Evolutionary conservation across 2,113 vertebrate species (phyloP), one percentile per base, ranked within the genome.

Genomic region (Pelusios castaneus): DNA sequence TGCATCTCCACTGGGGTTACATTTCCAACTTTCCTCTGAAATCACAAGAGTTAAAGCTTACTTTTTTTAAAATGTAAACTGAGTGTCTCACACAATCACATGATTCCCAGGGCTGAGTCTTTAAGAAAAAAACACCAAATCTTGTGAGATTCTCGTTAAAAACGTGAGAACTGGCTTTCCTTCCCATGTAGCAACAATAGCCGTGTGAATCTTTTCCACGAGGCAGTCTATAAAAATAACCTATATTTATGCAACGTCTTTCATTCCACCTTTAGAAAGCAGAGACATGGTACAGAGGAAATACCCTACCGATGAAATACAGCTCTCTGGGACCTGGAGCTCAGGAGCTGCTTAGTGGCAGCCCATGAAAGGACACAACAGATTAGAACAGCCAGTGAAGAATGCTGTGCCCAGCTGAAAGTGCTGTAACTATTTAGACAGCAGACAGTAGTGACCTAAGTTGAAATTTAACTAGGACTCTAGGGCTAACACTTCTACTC

Each of bases 331-430:
- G 24, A 45, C 0, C 76, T 58, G 60, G 63, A 38, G 31, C 34
- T n/a, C 63, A 67, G 63, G 17, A 70, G 63, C n/a, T 70, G 63
- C 38, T 82, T 83, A 43, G 21, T 47, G 88, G 27, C 0, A 1
- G 11, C 0, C 0, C 80, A 38, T 41, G 47, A 80, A 43, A 75
- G 4, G 3, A 11, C 43, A n/a, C 29, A 5, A 0, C 79, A 52
- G 51, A 89, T 56, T n/a, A 55, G 45, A 19, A n/a, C 75, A 82
- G 41, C 51, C 2, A 21, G 63, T 10, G 9, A 0, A 0, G 47
- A 38, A 51, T 29, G 70, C 47, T 63, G 34, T 49, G n/a, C 16
- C 27, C n/a, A 76, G 49, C 19, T 60, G 29, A 34, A 0, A 67
- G 31, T 67, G 34, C 34, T 67, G 34, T n/a, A 13, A 0, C 87